Evolutionary conservation across 2,888 invertebrate genomes (phyloP), one percentile per base, ranked within the genome.

Genomic region (Hirtodrosophila trivittata): DNA sequence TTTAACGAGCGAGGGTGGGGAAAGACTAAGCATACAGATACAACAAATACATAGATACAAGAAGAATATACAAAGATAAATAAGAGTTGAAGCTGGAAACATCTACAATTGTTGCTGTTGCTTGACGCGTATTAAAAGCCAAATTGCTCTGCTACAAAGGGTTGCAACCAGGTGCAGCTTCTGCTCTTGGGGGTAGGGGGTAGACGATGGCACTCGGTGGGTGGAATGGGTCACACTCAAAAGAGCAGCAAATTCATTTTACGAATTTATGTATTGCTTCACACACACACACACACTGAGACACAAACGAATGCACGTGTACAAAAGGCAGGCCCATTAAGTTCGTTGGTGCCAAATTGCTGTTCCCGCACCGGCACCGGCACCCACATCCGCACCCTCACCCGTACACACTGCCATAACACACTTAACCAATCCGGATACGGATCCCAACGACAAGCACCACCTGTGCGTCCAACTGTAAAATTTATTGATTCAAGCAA

Each of bases 1-100:
- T 89, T 89, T 89, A 89, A 89, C 89, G 89, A 89, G 89, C 78
- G 68, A 84, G 70, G 52, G 42, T 62, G 58, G 57, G 49, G 35
- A 54, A 66, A 50, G 35, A 50, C 37, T 13, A 10, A 33, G 6
- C 7, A 52, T 12, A 38, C 8, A 32, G 1, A 33, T 28, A 33
- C 9, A 45, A 25, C 41, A 45, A 10, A 30, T 45, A 12, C 9
- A 42, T 30, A 59, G 37, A 30, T 43, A 13, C 9, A 16, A 42
- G 12, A n/a, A 14, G 25, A 33, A 14, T 41, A 12, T 54, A 35
- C 25, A 3, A 42, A 35, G 38, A 52, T 45, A 30, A 46, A 41
- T 43, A 64, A 9, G 28, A 28, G 46, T 25, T 32, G 25, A 3
- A 32, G 32, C 21, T 38, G n/a, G 9, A 38, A 41, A 26, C 32